Percentiles rank a stretch among this genome's conserved stretches.
These are phyloP conservation scores for Equus quagga DNA, from an alignment of 2,113 vertebrate genomes.

Conservation along the genomic window DNA sequence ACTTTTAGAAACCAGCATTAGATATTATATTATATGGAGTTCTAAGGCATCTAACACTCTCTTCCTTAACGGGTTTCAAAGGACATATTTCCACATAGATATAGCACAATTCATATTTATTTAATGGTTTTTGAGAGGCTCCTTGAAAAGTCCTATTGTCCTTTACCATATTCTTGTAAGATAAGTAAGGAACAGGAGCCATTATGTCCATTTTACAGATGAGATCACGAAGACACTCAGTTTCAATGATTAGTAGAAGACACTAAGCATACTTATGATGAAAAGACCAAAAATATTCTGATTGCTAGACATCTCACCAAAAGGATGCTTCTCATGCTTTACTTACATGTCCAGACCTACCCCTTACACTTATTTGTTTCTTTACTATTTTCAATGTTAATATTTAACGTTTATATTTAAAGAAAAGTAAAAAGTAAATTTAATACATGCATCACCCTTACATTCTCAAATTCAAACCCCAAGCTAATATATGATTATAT, in stretches of 20 bases:
- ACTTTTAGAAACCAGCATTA: not conserved
- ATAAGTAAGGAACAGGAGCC: not conserved
- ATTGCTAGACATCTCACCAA: not conserved
- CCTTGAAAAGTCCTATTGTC: not conserved
- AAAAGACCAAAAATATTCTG: not conserved
- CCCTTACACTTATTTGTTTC: not conserved
- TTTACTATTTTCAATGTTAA: slow-evolving; percentile 5
- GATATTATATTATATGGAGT: not conserved
- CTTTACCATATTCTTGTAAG: not conserved
- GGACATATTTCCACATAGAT: not conserved
- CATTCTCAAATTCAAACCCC: not conserved
- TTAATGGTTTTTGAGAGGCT: slow-evolving; percentile 18
- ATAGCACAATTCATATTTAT: slow-evolving; percentile 8
- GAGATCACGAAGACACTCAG: not conserved
- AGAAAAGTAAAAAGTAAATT: not conserved
- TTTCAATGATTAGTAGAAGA: not conserved
- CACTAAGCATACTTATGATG: not conserved
- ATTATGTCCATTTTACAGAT: slow-evolving; percentile 58
- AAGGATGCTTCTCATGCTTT: not conserved
- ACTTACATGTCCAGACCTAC: not conserved
- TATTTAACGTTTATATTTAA: not conserved
- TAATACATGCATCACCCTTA: not conserved
- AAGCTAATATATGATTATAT: not conserved
- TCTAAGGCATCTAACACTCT: not conserved
- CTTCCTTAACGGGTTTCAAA: slow-evolving; percentile 32